These are phyloP conservation scores for Cavia porcellus DNA, from an alignment of 2,113 vertebrate genomes.

Conservation along the genomic window DNA sequence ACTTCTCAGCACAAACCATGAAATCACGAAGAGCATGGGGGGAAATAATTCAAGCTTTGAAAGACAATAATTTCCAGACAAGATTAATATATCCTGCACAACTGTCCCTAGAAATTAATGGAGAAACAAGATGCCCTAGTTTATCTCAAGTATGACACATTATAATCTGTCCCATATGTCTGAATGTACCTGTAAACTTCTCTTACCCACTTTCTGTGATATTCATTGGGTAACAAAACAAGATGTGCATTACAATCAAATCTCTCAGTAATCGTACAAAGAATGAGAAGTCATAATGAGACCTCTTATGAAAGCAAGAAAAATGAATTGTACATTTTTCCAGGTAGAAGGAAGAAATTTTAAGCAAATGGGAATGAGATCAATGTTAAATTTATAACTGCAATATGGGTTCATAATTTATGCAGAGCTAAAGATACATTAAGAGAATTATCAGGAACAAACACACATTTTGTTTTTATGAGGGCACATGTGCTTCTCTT, in stretches of 20 bases:
- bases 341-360: neutral
- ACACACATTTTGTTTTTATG: neutral
- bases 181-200: neutral
- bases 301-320: neutral
- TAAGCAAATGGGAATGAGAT: neutral
- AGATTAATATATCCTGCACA: too few relatives aligned
- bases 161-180: neutral
- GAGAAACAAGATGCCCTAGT: too few relatives aligned
- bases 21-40: too few relatives aligned
- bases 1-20: too few relatives aligned
- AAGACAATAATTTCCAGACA: too few relatives aligned
- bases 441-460: neutral
- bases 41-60: too few relatives aligned
- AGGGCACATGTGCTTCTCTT: neutral
- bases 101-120: too few relatives aligned
- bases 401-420: neutral
- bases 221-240: neutral
- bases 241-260: neutral
- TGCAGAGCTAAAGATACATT: neutral
- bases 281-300: neutral
- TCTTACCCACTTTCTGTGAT: neutral
- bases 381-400: neutral
- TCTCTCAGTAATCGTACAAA: neutral
- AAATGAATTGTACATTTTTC: neutral
- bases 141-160: neutral